phyloP scores from a whole-genome alignment of 1,140 invertebrate genomes.

The Ceratina australensis region DNA sequence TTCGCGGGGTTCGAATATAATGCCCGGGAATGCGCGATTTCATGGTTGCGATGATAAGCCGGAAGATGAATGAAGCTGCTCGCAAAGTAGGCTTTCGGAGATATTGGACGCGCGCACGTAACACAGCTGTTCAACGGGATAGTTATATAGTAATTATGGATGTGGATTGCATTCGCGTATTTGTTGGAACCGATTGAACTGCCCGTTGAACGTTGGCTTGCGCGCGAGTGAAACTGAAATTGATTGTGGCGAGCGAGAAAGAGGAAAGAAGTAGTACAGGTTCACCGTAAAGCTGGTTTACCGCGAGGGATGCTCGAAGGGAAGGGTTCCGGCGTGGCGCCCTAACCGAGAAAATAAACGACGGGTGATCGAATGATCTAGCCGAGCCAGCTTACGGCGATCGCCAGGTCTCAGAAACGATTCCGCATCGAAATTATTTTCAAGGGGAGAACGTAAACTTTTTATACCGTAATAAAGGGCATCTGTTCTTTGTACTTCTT shows the following conservation, averaged over 20 bases:
- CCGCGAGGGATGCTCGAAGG: slow-evolving; percentile 15
- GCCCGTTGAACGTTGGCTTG: background rate
- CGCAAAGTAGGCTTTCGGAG: too few species aligned
- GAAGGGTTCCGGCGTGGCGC: slow-evolving; percentile 39
- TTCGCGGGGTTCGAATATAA: background rate
- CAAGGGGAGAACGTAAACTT: background rate
- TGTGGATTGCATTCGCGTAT: too few species aligned
- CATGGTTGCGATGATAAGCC: slow-evolving; percentile 10
- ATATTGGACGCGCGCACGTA: background rate
- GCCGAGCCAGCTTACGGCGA: too few species aligned
- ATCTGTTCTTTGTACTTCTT: too few species aligned
- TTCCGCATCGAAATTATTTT: slow-evolving; percentile 15
- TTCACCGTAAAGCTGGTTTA: slow-evolving; percentile 32
- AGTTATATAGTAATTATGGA: too few species aligned
- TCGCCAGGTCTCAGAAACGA: background rate
- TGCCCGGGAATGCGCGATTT: background rate
- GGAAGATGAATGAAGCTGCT: background rate
- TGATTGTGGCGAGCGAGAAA: background rate
- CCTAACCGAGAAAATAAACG: slow-evolving; percentile 43
- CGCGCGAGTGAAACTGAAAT: background rate
- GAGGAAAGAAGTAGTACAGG: background rate
- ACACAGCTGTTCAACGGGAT: background rate
- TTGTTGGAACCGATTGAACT: background rate
- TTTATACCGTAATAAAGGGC: too few species aligned
- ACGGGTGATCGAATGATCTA: background rate